phyloP scores from a whole-genome alignment of 2,888 invertebrate species.

The Tetropium fuscum region DNA sequence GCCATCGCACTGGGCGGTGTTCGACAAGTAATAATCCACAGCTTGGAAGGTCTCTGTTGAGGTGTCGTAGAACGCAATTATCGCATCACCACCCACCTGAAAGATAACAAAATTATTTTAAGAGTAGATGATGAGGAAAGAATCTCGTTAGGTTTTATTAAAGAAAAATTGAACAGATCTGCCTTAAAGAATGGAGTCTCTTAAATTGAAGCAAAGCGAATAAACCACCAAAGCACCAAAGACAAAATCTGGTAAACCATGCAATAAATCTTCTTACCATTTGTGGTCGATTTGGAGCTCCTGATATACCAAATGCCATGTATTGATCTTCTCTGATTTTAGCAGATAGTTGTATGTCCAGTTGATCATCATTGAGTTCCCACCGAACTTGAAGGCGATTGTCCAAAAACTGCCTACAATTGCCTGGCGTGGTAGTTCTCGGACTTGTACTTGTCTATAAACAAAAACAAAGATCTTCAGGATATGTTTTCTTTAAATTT shows the following conservation, averaged over 20 bases:
- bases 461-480: neutral
- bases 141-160: no score
- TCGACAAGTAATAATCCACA: conserved; percentile 87
- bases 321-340: conserved; percentile 86
- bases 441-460: conserved; percentile 82
- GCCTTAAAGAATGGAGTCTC: no score
- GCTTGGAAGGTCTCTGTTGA: conserved; percentile 75
- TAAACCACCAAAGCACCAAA: no score
- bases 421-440: conserved; percentile 72
- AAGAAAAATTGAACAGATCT: no score
- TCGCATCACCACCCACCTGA: conserved; percentile 81
- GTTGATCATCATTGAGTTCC: conserved; percentile 81
- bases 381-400: conserved; percentile 89
- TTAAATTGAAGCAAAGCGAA: no score
- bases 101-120: no score
- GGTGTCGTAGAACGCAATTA: conserved; percentile 81
- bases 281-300: conserved; percentile 77
- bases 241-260: no score
- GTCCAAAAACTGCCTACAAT: conserved; percentile 87
- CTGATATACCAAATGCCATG: conserved; percentile 89
- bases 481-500: no score
- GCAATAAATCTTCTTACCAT: conserved; percentile 71
- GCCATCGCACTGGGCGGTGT: conserved; percentile 85
- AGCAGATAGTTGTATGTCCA: conserved; percentile 84
- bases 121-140: no score